These are phyloP conservation scores for Chironomus riparius DNA, from an alignment of 2,888 invertebrate species.

Conservation along the genomic window DNA sequence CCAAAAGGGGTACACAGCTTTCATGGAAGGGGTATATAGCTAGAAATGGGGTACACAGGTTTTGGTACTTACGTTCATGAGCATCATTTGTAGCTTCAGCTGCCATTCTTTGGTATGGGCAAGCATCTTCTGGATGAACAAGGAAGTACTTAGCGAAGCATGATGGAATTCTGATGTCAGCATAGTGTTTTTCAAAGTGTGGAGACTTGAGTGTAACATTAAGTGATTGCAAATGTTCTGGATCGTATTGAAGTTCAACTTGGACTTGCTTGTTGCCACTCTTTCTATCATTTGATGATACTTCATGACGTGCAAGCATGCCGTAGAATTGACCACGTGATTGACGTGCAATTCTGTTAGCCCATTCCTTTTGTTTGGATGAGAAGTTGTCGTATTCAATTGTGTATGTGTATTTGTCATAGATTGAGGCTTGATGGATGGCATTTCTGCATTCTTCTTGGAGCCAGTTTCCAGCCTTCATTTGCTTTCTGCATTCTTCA, in stretches of 20 bases:
- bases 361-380: background rate
- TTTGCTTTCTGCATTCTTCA: constrained; percentile 42
- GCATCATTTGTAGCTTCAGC: too few species aligned
- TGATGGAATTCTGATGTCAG: constrained; percentile 43
- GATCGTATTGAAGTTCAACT: constrained; percentile 43
- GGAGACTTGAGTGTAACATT: constrained; percentile 44
- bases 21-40: too few species aligned
- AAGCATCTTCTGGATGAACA: constrained; percentile 41
- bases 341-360: background rate
- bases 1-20: too few species aligned
- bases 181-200: constrained; percentile 39
- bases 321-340: too few species aligned
- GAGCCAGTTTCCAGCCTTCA: constrained; percentile 48
- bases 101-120: too few species aligned
- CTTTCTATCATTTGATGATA: background rate
- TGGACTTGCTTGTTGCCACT: constrained; percentile 42
- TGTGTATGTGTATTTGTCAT: constrained; percentile 46
- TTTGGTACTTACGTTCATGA: background rate
- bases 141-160: constrained; percentile 40
- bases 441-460: constrained; percentile 50
- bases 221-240: constrained; percentile 39
- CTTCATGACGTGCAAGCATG: background rate
- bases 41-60: too few species aligned
- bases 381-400: constrained; percentile 48
- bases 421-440: constrained; percentile 46